A percentile compares a stretch with the other conserved stretches of the same genome.
Evolutionary conservation across 2,888 invertebrate genomes (phyloP).

Genomic region (Cordilura impudica): DNA sequence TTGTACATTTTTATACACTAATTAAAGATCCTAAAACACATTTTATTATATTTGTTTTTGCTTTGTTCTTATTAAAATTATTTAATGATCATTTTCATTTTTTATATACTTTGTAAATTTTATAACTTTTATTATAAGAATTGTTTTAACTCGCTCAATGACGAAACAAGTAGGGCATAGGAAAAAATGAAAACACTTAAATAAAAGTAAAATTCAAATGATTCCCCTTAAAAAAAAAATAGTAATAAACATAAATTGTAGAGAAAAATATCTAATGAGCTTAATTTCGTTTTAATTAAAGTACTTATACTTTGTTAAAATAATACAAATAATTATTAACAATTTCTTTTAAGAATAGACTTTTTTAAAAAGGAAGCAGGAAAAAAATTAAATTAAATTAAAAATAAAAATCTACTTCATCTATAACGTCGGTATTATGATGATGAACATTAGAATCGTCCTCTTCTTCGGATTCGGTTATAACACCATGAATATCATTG

Average conservation of each 20-base stretch:
- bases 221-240: conserved; percentile 8
- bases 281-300: conserved; percentile 22
- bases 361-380: conserved; percentile 25
- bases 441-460: conserved; percentile 37
- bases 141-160: conserved; percentile 18
- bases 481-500: conserved; percentile 45
- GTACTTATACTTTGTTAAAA: conserved; percentile 50
- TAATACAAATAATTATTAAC: conserved; percentile 51
- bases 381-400: conserved; percentile 28
- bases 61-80: conserved; percentile 33
- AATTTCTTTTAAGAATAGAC: conserved; percentile 18
- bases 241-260: conserved; percentile 25
- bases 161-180: conserved; percentile 18
- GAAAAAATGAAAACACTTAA: neutral
- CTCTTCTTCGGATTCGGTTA: conserved; percentile 39
- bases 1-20: conserved; percentile 63
- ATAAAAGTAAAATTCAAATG: conserved; percentile 39
- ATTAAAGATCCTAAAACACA: conserved; percentile 59
- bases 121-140: conserved; percentile 30
- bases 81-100: conserved; percentile 51
- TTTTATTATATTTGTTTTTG: conserved; percentile 34
- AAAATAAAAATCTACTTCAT: conserved; percentile 58
- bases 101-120: conserved; percentile 37
- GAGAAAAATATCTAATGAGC: conserved; percentile 25
- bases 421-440: conserved; percentile 41